These are phyloP conservation scores for Castor canadensis DNA, from an alignment of 2,113 vertebrate genomes.

Conservation along the genomic window DNA sequence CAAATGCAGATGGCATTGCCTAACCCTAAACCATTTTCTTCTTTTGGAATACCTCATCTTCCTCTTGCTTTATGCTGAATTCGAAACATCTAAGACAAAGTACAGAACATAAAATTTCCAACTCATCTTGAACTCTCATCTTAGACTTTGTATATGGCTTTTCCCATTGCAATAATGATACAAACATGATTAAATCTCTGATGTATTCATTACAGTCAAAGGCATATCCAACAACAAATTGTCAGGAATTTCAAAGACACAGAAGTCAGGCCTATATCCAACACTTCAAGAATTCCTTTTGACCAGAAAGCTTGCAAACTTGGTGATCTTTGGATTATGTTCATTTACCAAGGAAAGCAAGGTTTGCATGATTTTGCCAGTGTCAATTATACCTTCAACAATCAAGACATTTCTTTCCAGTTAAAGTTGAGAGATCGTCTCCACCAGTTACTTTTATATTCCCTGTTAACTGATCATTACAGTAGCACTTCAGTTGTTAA, in stretches of 20 bases:
- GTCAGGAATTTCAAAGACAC: constrained; percentile 94
- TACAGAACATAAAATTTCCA: not conserved
- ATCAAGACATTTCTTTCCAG: constrained; percentile 91
- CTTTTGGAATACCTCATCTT: not conserved
- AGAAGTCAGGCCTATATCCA: constrained; percentile 95
- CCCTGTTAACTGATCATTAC: constrained; percentile 98
- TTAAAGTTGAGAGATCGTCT: constrained; percentile 95
- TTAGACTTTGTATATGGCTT: constrained; percentile 99
- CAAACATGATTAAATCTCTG: constrained; percentile 99
- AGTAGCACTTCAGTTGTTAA: too few relatives aligned
- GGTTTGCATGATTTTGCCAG: too few relatives aligned
- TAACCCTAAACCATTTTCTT: not conserved
- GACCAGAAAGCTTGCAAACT: constrained; percentile 99
- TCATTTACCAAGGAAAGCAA: too few relatives aligned
- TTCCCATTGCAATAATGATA: constrained; percentile 97
- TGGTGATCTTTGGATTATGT: too few relatives aligned
- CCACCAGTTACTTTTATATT: constrained; percentile 99
- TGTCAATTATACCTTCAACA: too few relatives aligned
- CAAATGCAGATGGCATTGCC: not conserved
- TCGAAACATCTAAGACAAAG: constrained; percentile 16
- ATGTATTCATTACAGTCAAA: constrained; percentile 99
- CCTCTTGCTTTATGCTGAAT: constrained; percentile 10
- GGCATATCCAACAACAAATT: constrained; percentile 99
- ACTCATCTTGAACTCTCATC: constrained; percentile 62
- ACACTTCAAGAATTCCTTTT: constrained; percentile 97